Conservation (phyloP, 2,888 invertebrate species). For the Nebria salina region DNA sequence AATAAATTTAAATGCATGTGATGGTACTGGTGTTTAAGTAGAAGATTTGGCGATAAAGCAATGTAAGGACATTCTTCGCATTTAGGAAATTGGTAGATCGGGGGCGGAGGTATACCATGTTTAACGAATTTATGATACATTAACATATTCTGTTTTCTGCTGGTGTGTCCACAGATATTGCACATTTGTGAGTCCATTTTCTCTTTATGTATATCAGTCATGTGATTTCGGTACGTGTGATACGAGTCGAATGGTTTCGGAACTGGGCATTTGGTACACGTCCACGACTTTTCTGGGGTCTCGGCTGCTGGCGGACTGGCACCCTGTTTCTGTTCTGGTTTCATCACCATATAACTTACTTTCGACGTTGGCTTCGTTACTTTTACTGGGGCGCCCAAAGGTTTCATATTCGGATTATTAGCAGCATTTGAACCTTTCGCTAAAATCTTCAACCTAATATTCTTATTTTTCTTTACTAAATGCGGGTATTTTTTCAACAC, state of each 20-base stretch:
- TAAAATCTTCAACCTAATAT: slow-evolving; percentile 86
- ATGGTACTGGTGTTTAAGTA: slow-evolving; percentile 75
- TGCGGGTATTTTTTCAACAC: slow-evolving; percentile 90
- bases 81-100: slow-evolving; percentile 78
- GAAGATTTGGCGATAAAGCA: slow-evolving; percentile 76
- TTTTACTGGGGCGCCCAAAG: slow-evolving; percentile 35
- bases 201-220: slow-evolving; percentile 82
- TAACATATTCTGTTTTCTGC: slow-evolving; percentile 76
- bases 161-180: slow-evolving; percentile 85
- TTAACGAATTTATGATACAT: slow-evolving; percentile 83
- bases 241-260: slow-evolving; percentile 77
- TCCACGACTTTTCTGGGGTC: slow-evolving; percentile 78
- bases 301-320: slow-evolving; percentile 55
- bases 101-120: slow-evolving; percentile 79
- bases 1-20: slow-evolving; percentile 67
- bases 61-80: slow-evolving; percentile 80
- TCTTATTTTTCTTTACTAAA: slow-evolving; percentile 86
- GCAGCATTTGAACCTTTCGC: slow-evolving; percentile 63
- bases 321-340: slow-evolving; percentile 43
- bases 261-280: slow-evolving; percentile 79
- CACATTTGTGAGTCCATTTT: slow-evolving; percentile 80
- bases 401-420: slow-evolving; percentile 32
- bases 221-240: slow-evolving; percentile 81
- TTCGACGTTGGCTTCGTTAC: slow-evolving; percentile 34
- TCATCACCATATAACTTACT: slow-evolving; percentile 42